These are phyloP conservation scores for Drosophila mimica DNA, from an alignment of 2,888 invertebrate genomes.

Conservation along the genomic window DNA sequence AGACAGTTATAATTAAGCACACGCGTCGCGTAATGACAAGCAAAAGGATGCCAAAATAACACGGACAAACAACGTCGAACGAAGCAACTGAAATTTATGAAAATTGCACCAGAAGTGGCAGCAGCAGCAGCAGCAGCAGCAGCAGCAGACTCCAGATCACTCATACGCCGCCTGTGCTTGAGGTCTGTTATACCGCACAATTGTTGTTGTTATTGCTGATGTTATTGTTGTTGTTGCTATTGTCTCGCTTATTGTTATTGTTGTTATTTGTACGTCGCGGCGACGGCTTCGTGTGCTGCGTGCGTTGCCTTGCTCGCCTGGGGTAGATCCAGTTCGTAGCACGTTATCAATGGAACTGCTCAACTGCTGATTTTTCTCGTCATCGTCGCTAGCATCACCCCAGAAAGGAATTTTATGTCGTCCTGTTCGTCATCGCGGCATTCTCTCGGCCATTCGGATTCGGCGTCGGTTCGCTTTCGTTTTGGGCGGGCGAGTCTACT, in stretches of 20 bases:
- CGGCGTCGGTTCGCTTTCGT: slow-evolving; percentile 24
- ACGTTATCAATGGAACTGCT: slow-evolving; percentile 83
- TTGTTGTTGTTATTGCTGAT: slow-evolving; percentile 18
- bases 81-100: slow-evolving; percentile 44
- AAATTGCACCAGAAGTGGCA: slow-evolving; percentile 46
- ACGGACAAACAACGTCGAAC: slow-evolving; percentile 12
- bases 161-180: slow-evolving; percentile 32
- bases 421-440: slow-evolving; percentile 18
- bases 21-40: slow-evolving; percentile 54
- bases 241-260: slow-evolving; percentile 18
- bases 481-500: slow-evolving; percentile 48
- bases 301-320: slow-evolving; percentile 29
- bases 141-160: slow-evolving; percentile 28
- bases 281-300: slow-evolving; percentile 47
- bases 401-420: slow-evolving; percentile 54
- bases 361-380: slow-evolving; percentile 82
- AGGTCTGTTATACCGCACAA: slow-evolving; percentile 13
- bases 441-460: slow-evolving; percentile 45
- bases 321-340: slow-evolving; percentile 80
- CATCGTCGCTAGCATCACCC: slow-evolving; percentile 76
- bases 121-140: slow-evolving; percentile 15
- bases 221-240: slow-evolving; percentile 24
- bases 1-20: slow-evolving; percentile 55
- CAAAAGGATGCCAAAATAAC: slow-evolving; percentile 12
- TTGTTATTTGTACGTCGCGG: slow-evolving; percentile 30